phyloP scores from a whole-genome alignment of 2,113 vertebrate genomes.

The Macrotus californicus region DNA sequence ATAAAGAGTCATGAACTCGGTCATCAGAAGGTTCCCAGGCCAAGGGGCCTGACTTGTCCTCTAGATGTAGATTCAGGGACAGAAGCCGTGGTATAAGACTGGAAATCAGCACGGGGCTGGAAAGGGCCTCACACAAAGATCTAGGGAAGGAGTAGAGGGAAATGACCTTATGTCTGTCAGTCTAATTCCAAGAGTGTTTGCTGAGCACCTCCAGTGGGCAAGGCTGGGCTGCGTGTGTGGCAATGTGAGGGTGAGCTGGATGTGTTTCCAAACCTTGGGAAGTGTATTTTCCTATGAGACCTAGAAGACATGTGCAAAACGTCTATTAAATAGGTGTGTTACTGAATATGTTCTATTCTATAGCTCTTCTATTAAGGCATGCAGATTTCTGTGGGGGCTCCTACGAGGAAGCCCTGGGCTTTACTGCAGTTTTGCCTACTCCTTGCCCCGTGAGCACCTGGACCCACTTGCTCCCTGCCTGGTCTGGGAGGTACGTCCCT shows the following conservation, averaged over 20 bases:
- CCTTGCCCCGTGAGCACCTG: not conserved
- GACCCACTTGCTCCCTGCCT: not conserved
- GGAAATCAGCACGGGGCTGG: not conserved
- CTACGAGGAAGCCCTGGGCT: not conserved
- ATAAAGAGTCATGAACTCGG: not conserved
- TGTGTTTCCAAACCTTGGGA: not conserved
- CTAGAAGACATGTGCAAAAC: not conserved
- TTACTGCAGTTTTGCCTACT: not conserved
- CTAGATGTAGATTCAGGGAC: not conserved
- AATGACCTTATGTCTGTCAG: not conserved
- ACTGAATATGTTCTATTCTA: not conserved
- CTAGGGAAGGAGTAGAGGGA: not conserved
- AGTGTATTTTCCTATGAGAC: not conserved
- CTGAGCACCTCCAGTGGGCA: not conserved
- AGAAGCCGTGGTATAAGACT: not conserved
- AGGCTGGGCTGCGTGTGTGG: not conserved
- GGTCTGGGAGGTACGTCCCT: not conserved
- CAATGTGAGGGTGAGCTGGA: not conserved
- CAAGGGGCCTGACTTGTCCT: not conserved
- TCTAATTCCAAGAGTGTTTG: not conserved
- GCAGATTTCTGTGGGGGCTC: not conserved
- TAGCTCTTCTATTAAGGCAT: not conserved
- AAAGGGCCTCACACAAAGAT: not conserved
- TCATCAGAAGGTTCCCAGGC: not conserved
- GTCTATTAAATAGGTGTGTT: not conserved